Percentiles rank a stretch among this genome's conserved stretches.
phyloP scores from a whole-genome alignment of 2,797 vertebrate species.

The Mus caroli region DNA sequence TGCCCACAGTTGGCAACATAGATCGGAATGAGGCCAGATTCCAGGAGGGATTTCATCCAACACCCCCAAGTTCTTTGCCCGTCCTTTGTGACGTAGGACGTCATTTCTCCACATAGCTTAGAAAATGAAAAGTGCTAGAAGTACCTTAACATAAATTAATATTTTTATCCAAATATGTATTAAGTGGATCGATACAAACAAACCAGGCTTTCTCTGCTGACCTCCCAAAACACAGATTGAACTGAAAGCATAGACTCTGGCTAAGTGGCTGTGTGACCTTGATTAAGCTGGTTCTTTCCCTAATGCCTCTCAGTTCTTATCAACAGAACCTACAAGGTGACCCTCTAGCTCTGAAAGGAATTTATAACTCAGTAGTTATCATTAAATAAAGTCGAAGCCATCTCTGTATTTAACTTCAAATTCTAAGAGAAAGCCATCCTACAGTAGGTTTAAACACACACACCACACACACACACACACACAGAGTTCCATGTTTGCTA shows the following conservation, averaged over 20 bases:
- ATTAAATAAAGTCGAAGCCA: neutral
- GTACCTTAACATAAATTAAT: neutral
- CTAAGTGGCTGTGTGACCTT: neutral
- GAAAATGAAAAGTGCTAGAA: neutral
- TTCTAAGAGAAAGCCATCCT: neutral
- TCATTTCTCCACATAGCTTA: neutral
- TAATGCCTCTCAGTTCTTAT: neutral
- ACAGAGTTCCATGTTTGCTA: neutral
- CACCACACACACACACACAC: neutral
- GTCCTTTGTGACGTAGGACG: neutral
- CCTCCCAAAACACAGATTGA: neutral
- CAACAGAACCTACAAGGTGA: neutral
- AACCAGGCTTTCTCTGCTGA: conserved; percentile 10
- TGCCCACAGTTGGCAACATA: neutral
- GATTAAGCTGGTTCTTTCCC: neutral
- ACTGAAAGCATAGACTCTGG: neutral
- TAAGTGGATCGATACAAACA: neutral
- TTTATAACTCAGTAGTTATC: neutral
- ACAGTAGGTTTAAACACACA: neutral
- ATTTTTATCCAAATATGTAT: conserved; percentile 16
- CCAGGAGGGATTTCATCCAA: neutral
- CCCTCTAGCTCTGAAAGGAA: conserved; percentile 8
- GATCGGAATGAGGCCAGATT: neutral
- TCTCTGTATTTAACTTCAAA: neutral
- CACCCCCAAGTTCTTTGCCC: neutral